These are phyloP conservation scores for Amblyornis subalaris DNA, from an alignment of 2,113 vertebrate genomes.

Conservation along the genomic window DNA sequence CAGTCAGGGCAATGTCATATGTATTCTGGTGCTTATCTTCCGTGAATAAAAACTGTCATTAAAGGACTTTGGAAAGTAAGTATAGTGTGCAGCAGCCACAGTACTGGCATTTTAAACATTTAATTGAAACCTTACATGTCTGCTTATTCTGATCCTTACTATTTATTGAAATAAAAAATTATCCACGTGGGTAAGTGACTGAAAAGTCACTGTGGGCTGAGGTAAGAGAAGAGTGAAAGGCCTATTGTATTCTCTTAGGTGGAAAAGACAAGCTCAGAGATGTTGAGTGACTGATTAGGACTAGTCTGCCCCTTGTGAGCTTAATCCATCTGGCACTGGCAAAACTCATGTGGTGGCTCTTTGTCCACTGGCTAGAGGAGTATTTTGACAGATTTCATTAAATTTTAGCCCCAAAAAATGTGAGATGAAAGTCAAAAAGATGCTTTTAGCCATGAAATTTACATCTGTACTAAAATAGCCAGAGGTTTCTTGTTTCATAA, in stretches of 20 bases:
- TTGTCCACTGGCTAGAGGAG: not conserved
- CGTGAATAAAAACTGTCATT: not conserved
- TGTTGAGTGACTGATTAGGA: not conserved
- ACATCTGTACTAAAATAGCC: not conserved
- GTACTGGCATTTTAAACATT: not conserved
- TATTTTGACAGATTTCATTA: not conserved
- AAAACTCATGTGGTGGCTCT: not conserved
- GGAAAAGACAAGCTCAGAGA: not conserved
- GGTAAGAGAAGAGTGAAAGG: not conserved
- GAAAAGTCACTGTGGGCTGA: not conserved
- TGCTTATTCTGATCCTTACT: not conserved
- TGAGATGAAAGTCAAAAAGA: not conserved
- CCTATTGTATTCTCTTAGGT: not conserved
- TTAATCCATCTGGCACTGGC: not conserved
- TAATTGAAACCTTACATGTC: not conserved
- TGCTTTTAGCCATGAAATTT: not conserved
- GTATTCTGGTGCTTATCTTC: not conserved
- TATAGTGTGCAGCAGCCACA: not conserved
- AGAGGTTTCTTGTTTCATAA: not conserved
- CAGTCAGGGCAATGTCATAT: not conserved
- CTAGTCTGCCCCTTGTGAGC: not conserved
- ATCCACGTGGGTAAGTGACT: not conserved
- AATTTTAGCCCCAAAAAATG: not conserved
- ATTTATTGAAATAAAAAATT: not conserved
- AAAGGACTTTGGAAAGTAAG: not conserved